phyloP scores from a whole-genome alignment of 1,140 invertebrate species.

The Goniozus legneri region DNA sequence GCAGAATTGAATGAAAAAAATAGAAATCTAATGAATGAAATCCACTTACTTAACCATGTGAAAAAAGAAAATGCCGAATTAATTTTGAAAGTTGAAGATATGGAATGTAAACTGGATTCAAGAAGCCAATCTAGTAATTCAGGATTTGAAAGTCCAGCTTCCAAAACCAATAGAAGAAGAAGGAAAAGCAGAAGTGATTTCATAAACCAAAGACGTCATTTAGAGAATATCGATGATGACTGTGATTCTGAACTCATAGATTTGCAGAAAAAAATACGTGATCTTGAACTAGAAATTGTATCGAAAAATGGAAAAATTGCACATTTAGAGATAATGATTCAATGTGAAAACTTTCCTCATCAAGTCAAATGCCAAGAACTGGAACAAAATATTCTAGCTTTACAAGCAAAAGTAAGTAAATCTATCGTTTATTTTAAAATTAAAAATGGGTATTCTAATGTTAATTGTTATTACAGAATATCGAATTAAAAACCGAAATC shows the following conservation, averaged over 20 bases:
- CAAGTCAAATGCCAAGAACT: constrained; percentile 36
- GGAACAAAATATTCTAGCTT: constrained; percentile 22
- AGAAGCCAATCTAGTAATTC: constrained; percentile 12
- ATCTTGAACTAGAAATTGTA: constrained; percentile 37
- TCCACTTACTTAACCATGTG: neutral
- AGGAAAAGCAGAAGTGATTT: constrained; percentile 31
- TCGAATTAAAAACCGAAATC: constrained; percentile 22
- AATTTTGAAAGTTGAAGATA: constrained; percentile 1
- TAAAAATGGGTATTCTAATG: neutral
- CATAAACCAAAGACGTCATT: constrained; percentile 35
- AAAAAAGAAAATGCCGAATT: constrained; percentile 3
- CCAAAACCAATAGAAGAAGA: constrained; percentile 22
- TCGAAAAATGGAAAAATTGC: constrained; percentile 37
- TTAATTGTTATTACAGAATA: constrained; percentile 21
- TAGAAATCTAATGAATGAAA: neutral
- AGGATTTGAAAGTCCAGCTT: constrained; percentile 28
- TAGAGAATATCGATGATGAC: constrained; percentile 17
- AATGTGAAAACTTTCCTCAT: constrained; percentile 36
- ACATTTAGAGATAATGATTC: constrained; percentile 39
- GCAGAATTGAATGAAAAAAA: neutral
- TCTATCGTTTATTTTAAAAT: constrained; percentile 2
- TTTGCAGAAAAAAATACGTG: constrained; percentile 29
- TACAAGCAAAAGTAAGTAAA: constrained; percentile 29
- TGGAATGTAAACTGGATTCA: constrained; percentile 1
- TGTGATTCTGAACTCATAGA: constrained; percentile 13